A percentile compares a stretch with the other conserved stretches of the same genome.
These are phyloP conservation scores for Propsilocerus akamusi DNA, from an alignment of 1,140 invertebrate species.

Conservation along the genomic window DNA sequence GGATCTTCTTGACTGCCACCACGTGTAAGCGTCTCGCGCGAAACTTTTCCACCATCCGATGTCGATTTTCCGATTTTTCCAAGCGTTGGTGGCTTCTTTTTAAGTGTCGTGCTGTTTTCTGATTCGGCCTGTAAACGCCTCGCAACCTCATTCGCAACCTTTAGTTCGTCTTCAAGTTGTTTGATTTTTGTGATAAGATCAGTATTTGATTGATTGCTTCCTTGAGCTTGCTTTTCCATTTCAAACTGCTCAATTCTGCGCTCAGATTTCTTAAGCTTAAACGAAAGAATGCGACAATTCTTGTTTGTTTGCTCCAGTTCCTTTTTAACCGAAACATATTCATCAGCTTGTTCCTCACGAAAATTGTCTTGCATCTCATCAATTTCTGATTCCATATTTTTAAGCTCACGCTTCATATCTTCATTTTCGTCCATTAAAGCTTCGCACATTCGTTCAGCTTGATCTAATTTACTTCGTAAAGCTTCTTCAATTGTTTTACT, in stretches of 20 bases:
- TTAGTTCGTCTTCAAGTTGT: slow-evolving; percentile 66
- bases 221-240: slow-evolving; percentile 52
- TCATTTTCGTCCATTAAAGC: slow-evolving; percentile 94
- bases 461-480: slow-evolving; percentile 56
- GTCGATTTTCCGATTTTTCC: slow-evolving; percentile 32
- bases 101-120: slow-evolving; percentile 34
- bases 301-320: slow-evolving; percentile 92
- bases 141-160: slow-evolving; percentile 57
- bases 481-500: slow-evolving; percentile 33
- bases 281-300: slow-evolving; percentile 95
- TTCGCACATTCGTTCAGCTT: slow-evolving; percentile 76
- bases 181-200: slow-evolving; percentile 43
- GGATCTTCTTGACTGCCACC: slow-evolving; percentile 62
- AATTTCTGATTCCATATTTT: slow-evolving; percentile 88
- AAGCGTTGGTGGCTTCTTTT: slow-evolving; percentile 38
- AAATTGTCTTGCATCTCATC: slow-evolving; percentile 97
- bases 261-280: slow-evolving; percentile 93
- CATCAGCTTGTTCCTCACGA: slow-evolving; percentile 91
- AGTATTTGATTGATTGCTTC: slow-evolving; percentile 29
- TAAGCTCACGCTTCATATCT: slow-evolving; percentile 81
- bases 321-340: slow-evolving; percentile 85
- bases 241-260: slow-evolving; percentile 76
- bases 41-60: slow-evolving; percentile 38
- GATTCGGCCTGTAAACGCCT: slow-evolving; percentile 30
- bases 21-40: slow-evolving; percentile 42